Evolutionary conservation across 2,113 vertebrate species (phyloP), one percentile per base, ranked within the genome.

Genomic region (Amblyopsis rosae): DNA sequence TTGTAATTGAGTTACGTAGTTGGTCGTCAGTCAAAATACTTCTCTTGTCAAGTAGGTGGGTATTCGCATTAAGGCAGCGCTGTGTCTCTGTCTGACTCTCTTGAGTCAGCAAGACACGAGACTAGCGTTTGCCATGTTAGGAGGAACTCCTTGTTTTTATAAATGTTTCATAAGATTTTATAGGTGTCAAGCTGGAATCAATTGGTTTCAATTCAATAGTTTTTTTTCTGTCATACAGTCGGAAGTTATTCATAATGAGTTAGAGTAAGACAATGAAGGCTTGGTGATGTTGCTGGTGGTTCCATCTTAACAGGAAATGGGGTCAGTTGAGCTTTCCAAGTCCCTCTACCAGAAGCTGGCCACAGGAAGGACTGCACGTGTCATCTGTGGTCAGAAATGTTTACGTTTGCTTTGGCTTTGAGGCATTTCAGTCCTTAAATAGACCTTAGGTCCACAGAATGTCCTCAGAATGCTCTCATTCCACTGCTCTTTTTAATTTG

Each of bases 341-440:
- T 63, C 67, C 76, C 80, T 76, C 35, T 7, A 6, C 82, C 79
- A 80, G 68, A 74, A 79, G 79, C 80, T 67, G 8, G 57, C 80
- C 73, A 72, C 82, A 87, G 85, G 89, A 87, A 89, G 82, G 62
- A 66, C 85, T 82, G 85, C 86, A 82, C 79, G 69, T 86, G 85
- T 88, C 86, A 81, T 71, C 79, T 73, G 85, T 63, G 88, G 82
- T 86, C 77, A 54, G 72, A 70, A 75, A 83, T 89, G 86, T 86
- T 85, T 83, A 81, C 60, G 79, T 86, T 26, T 74, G 89, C 87
- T 75, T 83, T 81, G 85, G 73, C 87, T 88, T 88, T 88, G 70
- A 67, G 71, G 72, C 80, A 81, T 88, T 86, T 83, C 69, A 72
- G 73, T 67, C 81, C 74, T 73, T 80, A 91, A 90, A 91, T 89